Percentiles rank a stretch among this genome's conserved stretches.
Evolutionary conservation across 2,113 vertebrate species (phyloP).

Genomic region (Recurvirostra avosetta): DNA sequence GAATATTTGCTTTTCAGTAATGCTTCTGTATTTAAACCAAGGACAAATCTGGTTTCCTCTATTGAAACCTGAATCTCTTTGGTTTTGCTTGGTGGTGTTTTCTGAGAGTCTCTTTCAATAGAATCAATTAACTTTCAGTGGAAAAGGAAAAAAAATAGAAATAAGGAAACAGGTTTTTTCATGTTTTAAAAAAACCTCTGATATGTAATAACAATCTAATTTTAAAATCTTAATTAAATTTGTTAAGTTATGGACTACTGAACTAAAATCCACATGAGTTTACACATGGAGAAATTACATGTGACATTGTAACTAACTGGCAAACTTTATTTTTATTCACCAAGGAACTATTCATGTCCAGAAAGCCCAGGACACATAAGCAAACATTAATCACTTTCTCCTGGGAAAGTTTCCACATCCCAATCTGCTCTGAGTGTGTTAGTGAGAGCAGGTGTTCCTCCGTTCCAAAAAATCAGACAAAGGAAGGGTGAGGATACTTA

Average conservation of each 20-base stretch:
- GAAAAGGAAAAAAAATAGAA: background rate
- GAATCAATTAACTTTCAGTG: background rate
- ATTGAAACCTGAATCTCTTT: background rate
- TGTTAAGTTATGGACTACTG: background rate
- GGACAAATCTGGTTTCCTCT: background rate
- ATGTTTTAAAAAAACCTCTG: background rate
- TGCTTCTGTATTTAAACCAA: background rate
- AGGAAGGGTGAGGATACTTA: background rate
- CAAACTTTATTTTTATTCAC: background rate
- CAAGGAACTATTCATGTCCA: background rate
- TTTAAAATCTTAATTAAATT: background rate
- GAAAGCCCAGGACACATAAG: background rate
- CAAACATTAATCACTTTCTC: background rate
- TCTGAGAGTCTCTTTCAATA: background rate
- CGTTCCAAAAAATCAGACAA: background rate
- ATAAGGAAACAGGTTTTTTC: background rate
- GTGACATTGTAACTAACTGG: background rate
- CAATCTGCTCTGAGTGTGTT: background rate
- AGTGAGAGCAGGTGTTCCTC: background rate
- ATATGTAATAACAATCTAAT: background rate
- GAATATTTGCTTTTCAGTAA: background rate
- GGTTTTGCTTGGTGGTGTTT: background rate
- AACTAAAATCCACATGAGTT: background rate
- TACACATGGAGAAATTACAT: background rate
- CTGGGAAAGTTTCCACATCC: background rate